Evolutionary conservation across 2,888 invertebrate species (phyloP), one percentile per base, ranked within the genome.

Genomic region (Branchipolynoe longqiensis): DNA sequence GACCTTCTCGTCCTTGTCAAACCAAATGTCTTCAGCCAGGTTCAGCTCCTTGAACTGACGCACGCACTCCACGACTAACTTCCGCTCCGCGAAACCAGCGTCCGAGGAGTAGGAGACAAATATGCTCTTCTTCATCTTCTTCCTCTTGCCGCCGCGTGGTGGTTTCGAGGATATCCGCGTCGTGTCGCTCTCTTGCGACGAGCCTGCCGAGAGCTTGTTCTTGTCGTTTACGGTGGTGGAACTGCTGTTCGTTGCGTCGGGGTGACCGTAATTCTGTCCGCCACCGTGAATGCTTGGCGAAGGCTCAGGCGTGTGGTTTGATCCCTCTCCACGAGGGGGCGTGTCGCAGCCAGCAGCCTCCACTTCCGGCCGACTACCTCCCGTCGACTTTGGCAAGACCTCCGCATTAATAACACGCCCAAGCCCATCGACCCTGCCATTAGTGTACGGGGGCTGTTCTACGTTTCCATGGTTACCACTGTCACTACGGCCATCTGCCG

Each of bases 81-180:
- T 91, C 54, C 92, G 88, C 87, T 93, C 93, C 38, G 90, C 28
- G 87, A 92, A 93, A 6, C 92, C 92, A 14, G 93, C 92, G 89
- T 93, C 93, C 0, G 93, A 93, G 8, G 92, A 92, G 88, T 93
- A 93, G 0, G 93, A 92, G 22, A 93, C 89, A 87, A 92, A 93
- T 33, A 93, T 92, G 14, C 90, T 89, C 87, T 92, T 93, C 88
- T 92, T 93, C 54, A 90, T 87, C 83, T 91, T 91, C 87, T 92
- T 92, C 56, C 78, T 78, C 48, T 48, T 78, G 22, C n/a, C n/a
- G n/a, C n/a, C n/a, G n/a, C 8, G 73, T 36, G 33, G 38, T 3
- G 41, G 78, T 41, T 48, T 54, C 6, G 54, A 54, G 48, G 41
- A n/a, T 25, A 28, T 78, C 78, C 58, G 48, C 0, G 40, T 28